phyloP scores from a whole-genome alignment of 2,113 vertebrate species.

The Melanotaenia duboulayi region DNA sequence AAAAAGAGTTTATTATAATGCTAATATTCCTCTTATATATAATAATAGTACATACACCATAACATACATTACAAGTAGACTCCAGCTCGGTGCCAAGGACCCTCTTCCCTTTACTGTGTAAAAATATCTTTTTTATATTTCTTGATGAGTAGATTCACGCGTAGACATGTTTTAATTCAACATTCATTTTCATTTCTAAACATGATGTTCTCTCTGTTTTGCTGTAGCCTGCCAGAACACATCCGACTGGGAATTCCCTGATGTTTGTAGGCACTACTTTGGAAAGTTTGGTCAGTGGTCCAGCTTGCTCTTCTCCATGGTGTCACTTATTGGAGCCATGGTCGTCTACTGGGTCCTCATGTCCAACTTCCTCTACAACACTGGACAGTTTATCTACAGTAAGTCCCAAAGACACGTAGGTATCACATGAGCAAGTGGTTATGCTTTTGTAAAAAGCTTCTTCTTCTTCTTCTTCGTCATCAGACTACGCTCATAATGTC shows the following conservation, averaged over 20 bases:
- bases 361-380: constrained; percentile 98
- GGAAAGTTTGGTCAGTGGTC: constrained; percentile 94
- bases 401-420: constrained; percentile 69
- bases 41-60: too few relatives aligned
- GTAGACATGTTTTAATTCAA: too few relatives aligned
- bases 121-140: too few relatives aligned
- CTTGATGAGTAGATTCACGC: too few relatives aligned
- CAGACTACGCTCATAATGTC: constrained; percentile 90
- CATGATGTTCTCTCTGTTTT: constrained; percentile 9
- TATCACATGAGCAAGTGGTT: neutral
- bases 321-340: constrained; percentile 96
- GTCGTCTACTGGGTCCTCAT: constrained; percentile 99
- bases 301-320: constrained; percentile 93
- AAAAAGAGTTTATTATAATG: too few relatives aligned
- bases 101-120: too few relatives aligned
- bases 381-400: constrained; percentile 96
- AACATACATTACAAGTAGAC: too few relatives aligned
- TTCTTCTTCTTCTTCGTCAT: constrained; percentile 1
- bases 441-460: neutral
- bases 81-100: too few relatives aligned
- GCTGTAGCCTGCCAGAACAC: constrained; percentile 86
- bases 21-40: too few relatives aligned
- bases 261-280: constrained; percentile 95
- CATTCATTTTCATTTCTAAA: neutral
- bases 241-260: constrained; percentile 94